phyloP scores from a whole-genome alignment of 2,113 vertebrate genomes.

The Microcebus tavaratra region DNA sequence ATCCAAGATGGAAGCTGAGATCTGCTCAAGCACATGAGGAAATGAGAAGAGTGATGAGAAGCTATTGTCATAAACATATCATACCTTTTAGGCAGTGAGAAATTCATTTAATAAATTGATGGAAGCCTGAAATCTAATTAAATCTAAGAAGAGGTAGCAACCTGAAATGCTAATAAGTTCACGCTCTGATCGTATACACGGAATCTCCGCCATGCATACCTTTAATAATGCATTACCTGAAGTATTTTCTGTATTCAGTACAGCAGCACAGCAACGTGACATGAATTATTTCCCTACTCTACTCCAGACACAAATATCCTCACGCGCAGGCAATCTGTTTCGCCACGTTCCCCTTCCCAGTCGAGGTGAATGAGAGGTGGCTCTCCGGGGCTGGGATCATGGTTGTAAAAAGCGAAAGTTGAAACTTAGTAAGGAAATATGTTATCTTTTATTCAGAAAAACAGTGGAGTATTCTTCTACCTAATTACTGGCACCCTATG shows the following conservation, averaged over 20 bases:
- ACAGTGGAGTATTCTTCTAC: not conserved
- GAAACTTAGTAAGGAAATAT: not conserved
- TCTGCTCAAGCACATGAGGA: not conserved
- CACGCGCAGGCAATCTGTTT: not conserved
- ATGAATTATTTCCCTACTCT: not conserved
- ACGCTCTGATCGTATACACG: not conserved
- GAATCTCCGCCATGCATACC: not conserved
- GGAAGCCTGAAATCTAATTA: constrained; percentile 76
- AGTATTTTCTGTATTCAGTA: constrained; percentile 45
- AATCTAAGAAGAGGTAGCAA: constrained; percentile 61
- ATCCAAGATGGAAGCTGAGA: not conserved
- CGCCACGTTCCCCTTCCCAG: not conserved
- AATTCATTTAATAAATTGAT: constrained; percentile 68
- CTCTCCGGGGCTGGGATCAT: not conserved
- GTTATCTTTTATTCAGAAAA: not conserved
- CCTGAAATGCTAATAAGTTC: constrained; percentile 70
- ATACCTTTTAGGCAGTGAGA: constrained; percentile 60
- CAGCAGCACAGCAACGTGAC: not conserved
- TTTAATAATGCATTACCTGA: constrained; percentile 41
- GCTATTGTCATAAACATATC: not conserved
- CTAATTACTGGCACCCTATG: not conserved
- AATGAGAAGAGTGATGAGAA: constrained; percentile 33
- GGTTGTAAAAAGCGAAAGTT: not conserved
- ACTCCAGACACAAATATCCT: not conserved
- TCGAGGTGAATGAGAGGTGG: not conserved